phyloP scores from a whole-genome alignment of 2,888 invertebrate species.

The Drosophila paranaensis region DNA sequence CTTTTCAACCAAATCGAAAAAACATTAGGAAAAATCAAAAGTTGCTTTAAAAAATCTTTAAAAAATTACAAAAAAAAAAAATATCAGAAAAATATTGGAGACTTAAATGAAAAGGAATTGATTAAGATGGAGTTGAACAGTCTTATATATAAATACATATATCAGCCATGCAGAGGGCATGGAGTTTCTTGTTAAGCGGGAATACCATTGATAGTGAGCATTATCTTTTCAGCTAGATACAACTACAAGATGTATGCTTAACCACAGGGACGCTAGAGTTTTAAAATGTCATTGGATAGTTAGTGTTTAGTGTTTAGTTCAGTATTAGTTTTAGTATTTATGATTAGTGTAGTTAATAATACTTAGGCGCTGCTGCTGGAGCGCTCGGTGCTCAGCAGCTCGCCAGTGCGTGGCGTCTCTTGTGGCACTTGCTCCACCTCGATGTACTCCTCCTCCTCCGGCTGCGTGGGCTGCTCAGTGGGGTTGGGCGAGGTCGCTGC shows the following conservation, averaged over 20 bases:
- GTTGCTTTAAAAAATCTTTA: not conserved
- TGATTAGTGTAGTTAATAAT: conserved; percentile 13
- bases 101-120: not conserved
- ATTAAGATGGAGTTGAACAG: conserved; percentile 10
- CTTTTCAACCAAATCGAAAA: not conserved
- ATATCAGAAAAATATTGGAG: not conserved
- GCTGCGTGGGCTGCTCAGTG: conserved; percentile 44
- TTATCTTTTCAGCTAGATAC: not conserved
- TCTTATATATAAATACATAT: conserved; percentile 13
- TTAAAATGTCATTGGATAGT: conserved; percentile 12
- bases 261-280: conserved; percentile 22
- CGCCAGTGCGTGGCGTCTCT: conserved; percentile 40
- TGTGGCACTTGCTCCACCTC: conserved; percentile 84
- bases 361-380: conserved; percentile 68
- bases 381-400: conserved; percentile 57
- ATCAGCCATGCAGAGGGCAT: not conserved
- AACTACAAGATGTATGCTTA: conserved; percentile 6
- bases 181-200: conserved; percentile 1
- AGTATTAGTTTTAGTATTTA: not conserved
- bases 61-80: not conserved
- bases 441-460: conserved; percentile 84
- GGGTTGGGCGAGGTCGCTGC: conserved; percentile 29
- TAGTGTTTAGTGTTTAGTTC: not conserved
- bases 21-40: not conserved
- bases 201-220: conserved; percentile 5